Evolutionary conservation across 2,888 invertebrate genomes (phyloP).

Genomic region (Acanthopleura granulata): DNA sequence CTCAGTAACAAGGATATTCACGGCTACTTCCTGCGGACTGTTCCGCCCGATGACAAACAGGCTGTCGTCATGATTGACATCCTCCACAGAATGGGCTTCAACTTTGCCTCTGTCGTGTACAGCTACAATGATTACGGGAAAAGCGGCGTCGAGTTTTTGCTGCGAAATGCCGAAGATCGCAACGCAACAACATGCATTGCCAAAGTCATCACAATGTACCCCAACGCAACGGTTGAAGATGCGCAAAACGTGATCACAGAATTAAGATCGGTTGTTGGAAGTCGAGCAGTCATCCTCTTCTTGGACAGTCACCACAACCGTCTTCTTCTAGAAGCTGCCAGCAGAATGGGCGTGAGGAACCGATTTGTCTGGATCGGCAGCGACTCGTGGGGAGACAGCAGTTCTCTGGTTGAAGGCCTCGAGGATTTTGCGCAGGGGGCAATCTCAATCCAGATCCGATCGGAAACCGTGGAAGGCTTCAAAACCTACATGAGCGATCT

Average conservation of each 20-base stretch:
- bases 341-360: conserved; percentile 50
- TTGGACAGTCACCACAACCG: conserved; percentile 56
- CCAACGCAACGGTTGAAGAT: conserved; percentile 43
- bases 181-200: conserved; percentile 50
- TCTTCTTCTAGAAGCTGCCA: conserved; percentile 62
- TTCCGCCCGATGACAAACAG: conserved; percentile 62
- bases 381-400: conserved; percentile 55
- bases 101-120: conserved; percentile 64
- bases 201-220: conserved; percentile 45
- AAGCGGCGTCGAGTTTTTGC: conserved; percentile 56
- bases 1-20: conserved; percentile 49
- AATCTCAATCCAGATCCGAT: conserved; percentile 54
- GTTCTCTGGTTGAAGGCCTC: conserved; percentile 43
- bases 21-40: conserved; percentile 59
- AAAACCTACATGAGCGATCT: conserved; percentile 56
- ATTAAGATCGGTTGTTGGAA: conserved; percentile 52
- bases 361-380: conserved; percentile 65
- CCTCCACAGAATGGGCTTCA: conserved; percentile 59
- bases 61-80: conserved; percentile 57
- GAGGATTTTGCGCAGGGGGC: conserved; percentile 62
- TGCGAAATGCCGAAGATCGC: conserved; percentile 37
- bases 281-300: conserved; percentile 64
- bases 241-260: conserved; percentile 46
- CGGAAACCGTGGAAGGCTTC: conserved; percentile 58
- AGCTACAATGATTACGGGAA: conserved; percentile 59